phyloP scores from a whole-genome alignment of 2,113 vertebrate species.

The Nyctibius bracteatus region DNA sequence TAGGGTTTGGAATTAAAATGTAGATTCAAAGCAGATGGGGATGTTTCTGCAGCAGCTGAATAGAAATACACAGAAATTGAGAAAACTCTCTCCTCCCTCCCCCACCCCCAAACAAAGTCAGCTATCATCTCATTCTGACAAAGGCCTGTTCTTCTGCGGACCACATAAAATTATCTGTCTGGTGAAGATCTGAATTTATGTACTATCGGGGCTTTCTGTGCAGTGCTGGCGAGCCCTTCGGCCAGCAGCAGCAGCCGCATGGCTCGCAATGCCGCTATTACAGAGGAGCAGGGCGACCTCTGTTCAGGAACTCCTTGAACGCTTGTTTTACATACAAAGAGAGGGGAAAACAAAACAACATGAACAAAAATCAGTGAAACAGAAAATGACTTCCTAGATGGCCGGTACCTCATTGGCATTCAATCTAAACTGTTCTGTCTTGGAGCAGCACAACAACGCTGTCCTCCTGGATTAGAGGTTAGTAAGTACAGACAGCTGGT shows the following conservation, averaged over 20 bases:
- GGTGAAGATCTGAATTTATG: not conserved
- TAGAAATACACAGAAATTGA: slow-evolving; percentile 24
- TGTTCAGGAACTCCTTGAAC: not conserved
- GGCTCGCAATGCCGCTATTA: rapidly evolving
- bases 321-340: not conserved
- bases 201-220: not conserved
- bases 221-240: not conserved
- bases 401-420: not conserved
- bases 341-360: not conserved
- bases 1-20: slow-evolving; percentile 25
- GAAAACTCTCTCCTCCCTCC: not conserved
- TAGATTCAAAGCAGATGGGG: slow-evolving; percentile 60
- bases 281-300: not conserved
- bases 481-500: not conserved
- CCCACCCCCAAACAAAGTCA: not conserved
- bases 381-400: slow-evolving; percentile 12
- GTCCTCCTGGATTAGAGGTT: not conserved
- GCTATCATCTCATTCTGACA: slow-evolving; percentile 11
- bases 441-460: not conserved
- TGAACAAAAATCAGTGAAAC: slow-evolving; percentile 1
- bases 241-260: not conserved
- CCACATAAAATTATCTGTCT: slow-evolving; percentile 5
- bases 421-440: not conserved
- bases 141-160: slow-evolving; percentile 34
- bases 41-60: slow-evolving; percentile 51